Evolutionary conservation across 2,888 invertebrate species (phyloP), one percentile per base, ranked within the genome.

Genomic region (Diabrotica balteata): DNA sequence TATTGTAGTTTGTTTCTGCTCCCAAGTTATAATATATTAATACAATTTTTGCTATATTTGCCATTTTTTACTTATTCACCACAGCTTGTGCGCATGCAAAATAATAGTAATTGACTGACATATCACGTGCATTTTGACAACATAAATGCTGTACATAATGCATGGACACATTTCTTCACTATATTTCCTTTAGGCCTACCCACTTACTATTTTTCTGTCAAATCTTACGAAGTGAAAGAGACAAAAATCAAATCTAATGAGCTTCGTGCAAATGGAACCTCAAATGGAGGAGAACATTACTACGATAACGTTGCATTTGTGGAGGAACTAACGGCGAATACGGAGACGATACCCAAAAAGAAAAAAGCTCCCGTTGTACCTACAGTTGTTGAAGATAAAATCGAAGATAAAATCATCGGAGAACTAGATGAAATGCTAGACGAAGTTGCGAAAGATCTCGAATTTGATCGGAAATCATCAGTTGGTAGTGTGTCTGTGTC

Each of bases 171-270:
- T 11, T 6, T 57, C 45, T 70, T 66, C 53, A 73, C 70, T 46
- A 42, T 68, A 61, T 70, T 74, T 76, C 78, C 73, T 73, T 73
- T 73, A 84, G 84, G 84, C 76, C 70, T 83, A 57, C 82, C 82
- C 71, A 81, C 79, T 75, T 83, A 82, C 78, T 77, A 75, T 76
- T 76, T 78, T 70, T 80, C 78, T 65, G 69, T 77, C 70, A 74
- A 73, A 75, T 67, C 70, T 53, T 70, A 68, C 63, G 61, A 64
- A 45, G 75, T 75, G 59, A 72, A 72, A 66, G 72, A 72, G 66
- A 74, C 75, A 69, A 54, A 53, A 59, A 51, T 72, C 66, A 73
- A 62, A 65, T 47, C 54, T 9, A 47, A 8, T 10, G 45, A 50
- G 11, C 52, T 8, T 43, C 63, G 11, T 17, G 10, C 32, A 43